Evolutionary conservation across 2,113 vertebrate species (phyloP).

Genomic region (Vombatus ursinus): DNA sequence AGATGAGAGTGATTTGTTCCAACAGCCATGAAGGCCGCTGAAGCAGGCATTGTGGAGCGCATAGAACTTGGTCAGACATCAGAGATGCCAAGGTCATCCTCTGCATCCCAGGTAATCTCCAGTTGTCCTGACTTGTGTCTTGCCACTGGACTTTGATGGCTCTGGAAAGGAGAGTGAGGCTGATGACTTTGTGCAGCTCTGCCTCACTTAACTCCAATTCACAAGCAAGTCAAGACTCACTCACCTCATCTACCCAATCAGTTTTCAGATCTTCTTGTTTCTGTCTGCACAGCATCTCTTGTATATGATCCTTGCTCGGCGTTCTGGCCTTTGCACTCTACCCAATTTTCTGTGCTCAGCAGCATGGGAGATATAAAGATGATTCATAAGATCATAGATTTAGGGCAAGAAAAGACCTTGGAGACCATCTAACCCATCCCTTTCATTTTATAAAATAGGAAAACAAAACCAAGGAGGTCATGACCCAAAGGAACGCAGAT

Average conservation of each 20-base stretch:
- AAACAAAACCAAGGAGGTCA: not conserved
- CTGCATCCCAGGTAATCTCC: not conserved
- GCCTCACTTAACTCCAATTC: not conserved
- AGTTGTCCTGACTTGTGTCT: not conserved
- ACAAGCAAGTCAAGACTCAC: not conserved
- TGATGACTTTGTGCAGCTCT: not conserved
- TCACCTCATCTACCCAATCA: not conserved
- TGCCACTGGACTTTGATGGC: not conserved
- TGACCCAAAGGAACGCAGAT: not conserved
- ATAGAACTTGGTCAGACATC: no score
- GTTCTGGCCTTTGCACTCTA: not conserved
- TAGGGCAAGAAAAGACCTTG: not conserved
- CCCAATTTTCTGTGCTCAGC: not conserved
- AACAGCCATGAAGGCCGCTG: not conserved
- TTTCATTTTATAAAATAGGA: not conserved
- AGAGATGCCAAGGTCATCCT: no score
- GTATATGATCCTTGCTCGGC: not conserved
- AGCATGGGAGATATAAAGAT: not conserved
- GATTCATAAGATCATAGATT: not conserved
- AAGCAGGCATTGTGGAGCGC: not conserved
- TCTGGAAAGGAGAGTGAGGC: not conserved
- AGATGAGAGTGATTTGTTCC: not conserved
- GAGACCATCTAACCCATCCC: not conserved
- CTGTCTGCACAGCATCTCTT: not conserved
- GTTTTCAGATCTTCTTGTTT: not conserved